These are phyloP conservation scores for Cinclus cinclus DNA, from an alignment of 2,113 vertebrate species.

Conservation along the genomic window DNA sequence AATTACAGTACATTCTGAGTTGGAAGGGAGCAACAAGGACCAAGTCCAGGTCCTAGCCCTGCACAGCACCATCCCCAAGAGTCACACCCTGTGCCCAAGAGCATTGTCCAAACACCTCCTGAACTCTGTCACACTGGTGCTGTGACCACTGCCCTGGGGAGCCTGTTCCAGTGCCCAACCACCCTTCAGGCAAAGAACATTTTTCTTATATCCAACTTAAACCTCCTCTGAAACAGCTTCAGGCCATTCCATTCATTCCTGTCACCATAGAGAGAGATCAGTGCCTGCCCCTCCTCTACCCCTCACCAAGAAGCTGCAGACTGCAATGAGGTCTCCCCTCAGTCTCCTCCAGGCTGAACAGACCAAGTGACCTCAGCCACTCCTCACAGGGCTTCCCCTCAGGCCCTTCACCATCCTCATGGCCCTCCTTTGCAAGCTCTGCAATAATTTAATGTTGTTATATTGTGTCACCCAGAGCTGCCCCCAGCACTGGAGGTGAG, in stretches of 20 bases:
- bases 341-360: neutral
- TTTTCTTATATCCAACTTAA: neutral
- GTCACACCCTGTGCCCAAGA: rapidly evolving
- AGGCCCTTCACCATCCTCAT: neutral
- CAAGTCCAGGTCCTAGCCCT: neutral
- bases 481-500: neutral
- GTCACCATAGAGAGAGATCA: neutral
- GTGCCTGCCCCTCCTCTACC: neutral
- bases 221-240: neutral
- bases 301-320: neutral
- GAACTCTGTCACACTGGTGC: neutral
- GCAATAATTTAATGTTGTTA: neutral
- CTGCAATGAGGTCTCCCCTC: neutral
- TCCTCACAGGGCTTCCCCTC: neutral
- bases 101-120: neutral
- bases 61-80: neutral
- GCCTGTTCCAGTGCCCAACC: neutral
- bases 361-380: neutral
- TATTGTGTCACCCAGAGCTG: rapidly evolving
- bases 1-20: neutral
- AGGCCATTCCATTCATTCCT: neutral
- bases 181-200: rapidly evolving
- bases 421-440: neutral
- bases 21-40: neutral
- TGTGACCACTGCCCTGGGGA: neutral